Percentiles rank a stretch among this genome's conserved stretches.
Evolutionary conservation across 2,797 vertebrate species (phyloP).

Genomic region (Phalloptychus januarius): DNA sequence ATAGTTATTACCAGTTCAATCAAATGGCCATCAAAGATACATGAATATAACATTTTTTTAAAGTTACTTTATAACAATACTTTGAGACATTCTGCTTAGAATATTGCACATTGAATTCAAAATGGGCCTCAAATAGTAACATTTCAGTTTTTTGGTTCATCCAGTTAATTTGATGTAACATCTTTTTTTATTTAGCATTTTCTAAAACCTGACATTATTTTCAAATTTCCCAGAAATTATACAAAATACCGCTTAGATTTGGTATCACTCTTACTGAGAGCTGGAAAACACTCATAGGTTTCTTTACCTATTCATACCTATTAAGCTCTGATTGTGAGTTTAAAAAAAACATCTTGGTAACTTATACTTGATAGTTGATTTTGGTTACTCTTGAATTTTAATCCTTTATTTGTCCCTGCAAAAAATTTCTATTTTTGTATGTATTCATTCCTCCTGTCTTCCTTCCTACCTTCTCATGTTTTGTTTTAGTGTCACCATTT

Average conservation of each 20-base stretch:
- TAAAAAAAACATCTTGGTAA: background rate
- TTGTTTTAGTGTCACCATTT: slow-evolving; percentile 15
- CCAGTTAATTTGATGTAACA: slow-evolving; percentile 17
- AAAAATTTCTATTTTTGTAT: slow-evolving; percentile 23
- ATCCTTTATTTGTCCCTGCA: background rate
- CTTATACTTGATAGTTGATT: background rate
- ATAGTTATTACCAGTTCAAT: no score
- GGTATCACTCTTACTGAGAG: background rate
- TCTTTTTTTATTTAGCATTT: background rate
- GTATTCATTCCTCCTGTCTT: slow-evolving; percentile 35
- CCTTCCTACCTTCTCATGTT: background rate
- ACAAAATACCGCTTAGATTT: background rate
- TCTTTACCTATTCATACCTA: slow-evolving; percentile 5
- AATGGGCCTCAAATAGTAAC: background rate
- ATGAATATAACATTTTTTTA: background rate
- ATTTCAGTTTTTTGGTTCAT: slow-evolving; percentile 11
- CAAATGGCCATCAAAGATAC: slow-evolving; percentile 14
- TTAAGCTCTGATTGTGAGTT: slow-evolving; percentile 3
- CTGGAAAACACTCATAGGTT: background rate
- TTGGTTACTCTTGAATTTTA: background rate
- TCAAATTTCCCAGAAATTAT: background rate
- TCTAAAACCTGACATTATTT: background rate
- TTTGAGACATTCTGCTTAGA: background rate
- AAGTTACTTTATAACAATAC: background rate
- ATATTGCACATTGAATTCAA: background rate